Percentiles rank a stretch among this genome's conserved stretches.
phyloP scores from a whole-genome alignment of 2,888 invertebrate genomes.

The Nomada hirtipes region DNA sequence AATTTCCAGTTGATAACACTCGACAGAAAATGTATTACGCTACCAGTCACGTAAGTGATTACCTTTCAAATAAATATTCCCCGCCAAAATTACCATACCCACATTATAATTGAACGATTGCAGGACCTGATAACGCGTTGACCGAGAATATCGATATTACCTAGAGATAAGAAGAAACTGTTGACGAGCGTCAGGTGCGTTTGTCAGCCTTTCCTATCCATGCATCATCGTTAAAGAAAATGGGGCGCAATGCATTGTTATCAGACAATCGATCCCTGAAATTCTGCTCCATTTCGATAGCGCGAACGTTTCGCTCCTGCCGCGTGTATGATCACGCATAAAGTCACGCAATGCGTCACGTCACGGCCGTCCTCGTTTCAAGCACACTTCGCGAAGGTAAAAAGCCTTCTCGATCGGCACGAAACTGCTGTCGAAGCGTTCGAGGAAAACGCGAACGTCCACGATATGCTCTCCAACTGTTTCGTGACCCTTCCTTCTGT shows the following conservation, averaged over 20 bases:
- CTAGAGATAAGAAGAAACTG: background rate
- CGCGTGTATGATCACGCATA: conserved; percentile 17
- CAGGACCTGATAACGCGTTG: background rate
- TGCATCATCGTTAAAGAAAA: conserved; percentile 32
- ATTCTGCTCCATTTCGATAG: conserved; percentile 54
- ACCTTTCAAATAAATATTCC: background rate
- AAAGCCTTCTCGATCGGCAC: conserved; percentile 55
- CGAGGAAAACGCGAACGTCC: conserved; percentile 19
- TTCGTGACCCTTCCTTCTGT: background rate
- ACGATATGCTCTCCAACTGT: background rate
- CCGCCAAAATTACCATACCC: background rate
- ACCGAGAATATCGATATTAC: background rate
- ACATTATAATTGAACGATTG: background rate
- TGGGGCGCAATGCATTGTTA: conserved; percentile 24
- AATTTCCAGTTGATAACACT: no score
- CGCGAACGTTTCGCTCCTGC: conserved; percentile 36
- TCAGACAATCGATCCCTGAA: conserved; percentile 58
- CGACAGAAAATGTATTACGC: no score
- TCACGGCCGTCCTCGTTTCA: conserved; percentile 66
- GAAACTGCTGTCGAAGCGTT: conserved; percentile 57
- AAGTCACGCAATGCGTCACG: conserved; percentile 65
- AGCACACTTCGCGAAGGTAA: conserved; percentile 58
- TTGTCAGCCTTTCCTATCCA: conserved; percentile 1
- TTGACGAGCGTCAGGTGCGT: background rate
- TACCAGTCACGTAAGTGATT: background rate